Percentiles rank a stretch among this genome's conserved stretches.
These are phyloP conservation scores for Polyodon spathula DNA, from an alignment of 2,113 vertebrate genomes.

Conservation along the genomic window DNA sequence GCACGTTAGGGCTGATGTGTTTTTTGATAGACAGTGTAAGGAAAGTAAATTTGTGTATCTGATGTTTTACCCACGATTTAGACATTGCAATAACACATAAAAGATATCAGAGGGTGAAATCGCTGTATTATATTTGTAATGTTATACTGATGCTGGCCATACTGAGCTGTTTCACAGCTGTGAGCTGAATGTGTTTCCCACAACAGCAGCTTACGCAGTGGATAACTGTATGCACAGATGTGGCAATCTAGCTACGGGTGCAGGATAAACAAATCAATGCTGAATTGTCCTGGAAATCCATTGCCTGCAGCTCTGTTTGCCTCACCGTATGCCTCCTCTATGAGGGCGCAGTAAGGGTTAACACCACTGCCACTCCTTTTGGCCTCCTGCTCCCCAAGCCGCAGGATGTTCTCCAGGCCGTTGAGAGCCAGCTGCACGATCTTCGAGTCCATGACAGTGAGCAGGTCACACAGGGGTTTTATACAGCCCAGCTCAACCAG, in stretches of 20 bases:
- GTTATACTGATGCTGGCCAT: no score
- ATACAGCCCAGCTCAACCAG: slow-evolving; percentile 91
- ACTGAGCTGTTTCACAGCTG: no score
- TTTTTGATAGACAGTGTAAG: no score
- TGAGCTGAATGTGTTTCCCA: no score
- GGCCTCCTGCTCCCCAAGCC: slow-evolving; percentile 89
- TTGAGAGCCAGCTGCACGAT: slow-evolving; percentile 94
- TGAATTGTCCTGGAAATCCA: no score
- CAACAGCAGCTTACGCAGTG: background rate
- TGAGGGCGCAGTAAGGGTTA: slow-evolving; percentile 91
- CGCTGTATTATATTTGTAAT: no score
- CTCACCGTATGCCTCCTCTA: slow-evolving; percentile 93
- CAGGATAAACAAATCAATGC: background rate
- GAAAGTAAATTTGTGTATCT: no score
- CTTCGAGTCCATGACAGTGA: slow-evolving; percentile 96
- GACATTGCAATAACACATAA: no score
- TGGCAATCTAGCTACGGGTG: background rate
- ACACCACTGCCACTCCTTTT: slow-evolving; percentile 79
- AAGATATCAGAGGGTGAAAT: no score
- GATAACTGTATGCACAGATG: no score
- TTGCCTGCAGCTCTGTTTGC: background rate
- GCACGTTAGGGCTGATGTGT: no score
- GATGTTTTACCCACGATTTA: no score
- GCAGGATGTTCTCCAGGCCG: slow-evolving; percentile 90
- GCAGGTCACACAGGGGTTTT: slow-evolving; percentile 92